Percentiles rank a stretch among this genome's conserved stretches.
Evolutionary conservation across 2,113 vertebrate species (phyloP).

Genomic region (Lasiurus cinereus): DNA sequence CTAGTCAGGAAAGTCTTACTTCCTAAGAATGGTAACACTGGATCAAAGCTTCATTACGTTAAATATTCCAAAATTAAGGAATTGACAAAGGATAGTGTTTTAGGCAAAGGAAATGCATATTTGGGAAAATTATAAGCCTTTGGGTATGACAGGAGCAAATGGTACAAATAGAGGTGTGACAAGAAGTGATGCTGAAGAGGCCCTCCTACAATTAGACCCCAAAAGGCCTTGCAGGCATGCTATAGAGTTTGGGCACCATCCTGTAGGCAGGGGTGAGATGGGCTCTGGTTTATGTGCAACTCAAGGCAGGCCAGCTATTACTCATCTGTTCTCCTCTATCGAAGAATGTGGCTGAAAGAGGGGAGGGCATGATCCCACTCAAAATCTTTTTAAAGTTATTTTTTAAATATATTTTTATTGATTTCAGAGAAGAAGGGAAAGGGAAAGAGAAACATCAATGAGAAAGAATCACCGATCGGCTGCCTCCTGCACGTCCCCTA

Average conservation of each 20-base stretch:
- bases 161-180: neutral
- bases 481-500: no score
- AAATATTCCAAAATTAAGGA: constrained; percentile 29
- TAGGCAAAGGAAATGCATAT: neutral
- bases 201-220: neutral
- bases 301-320: neutral
- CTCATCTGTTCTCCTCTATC: neutral
- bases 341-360: constrained; percentile 4
- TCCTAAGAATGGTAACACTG: neutral
- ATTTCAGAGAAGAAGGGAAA: no score
- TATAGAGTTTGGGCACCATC: neutral
- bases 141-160: neutral
- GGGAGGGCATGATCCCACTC: neutral
- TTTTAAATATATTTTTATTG: no score
- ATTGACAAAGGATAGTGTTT: neutral
- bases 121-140: neutral
- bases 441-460: no score
- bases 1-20: neutral
- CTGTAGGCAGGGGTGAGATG: neutral
- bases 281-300: neutral
- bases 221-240: neutral
- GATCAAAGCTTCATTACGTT: neutral
- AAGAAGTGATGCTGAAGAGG: neutral
- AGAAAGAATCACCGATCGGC: no score
- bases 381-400: constrained; percentile 6